phyloP scores from a whole-genome alignment of 2,888 invertebrate species.

The Xestoiulus laeticollis region DNA sequence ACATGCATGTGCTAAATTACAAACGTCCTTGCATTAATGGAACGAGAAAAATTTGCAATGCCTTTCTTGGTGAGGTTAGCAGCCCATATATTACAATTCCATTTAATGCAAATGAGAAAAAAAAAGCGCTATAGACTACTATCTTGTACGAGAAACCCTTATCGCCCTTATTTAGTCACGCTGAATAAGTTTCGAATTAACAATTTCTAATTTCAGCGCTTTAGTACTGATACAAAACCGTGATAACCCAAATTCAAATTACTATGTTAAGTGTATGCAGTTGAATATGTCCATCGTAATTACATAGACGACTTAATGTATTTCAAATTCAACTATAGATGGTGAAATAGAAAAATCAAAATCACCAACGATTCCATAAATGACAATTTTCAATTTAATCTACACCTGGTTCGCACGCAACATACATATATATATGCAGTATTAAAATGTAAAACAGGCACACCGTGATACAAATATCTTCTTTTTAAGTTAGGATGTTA shows the following conservation, averaged over 20 bases:
- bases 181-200: no score
- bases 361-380: not conserved
- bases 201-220: not conserved
- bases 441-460: not conserved
- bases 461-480: not conserved
- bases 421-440: not conserved
- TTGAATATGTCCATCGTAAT: not conserved
- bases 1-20: no score
- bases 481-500: not conserved
- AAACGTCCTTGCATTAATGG: no score
- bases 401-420: not conserved
- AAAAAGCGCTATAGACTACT: no score
- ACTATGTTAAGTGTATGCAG: not conserved
- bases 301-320: not conserved
- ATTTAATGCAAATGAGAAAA: no score
- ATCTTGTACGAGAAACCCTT: no score
- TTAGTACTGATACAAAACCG: not conserved
- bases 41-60: no score
- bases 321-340: not conserved
- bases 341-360: not conserved
- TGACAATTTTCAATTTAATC: not conserved
- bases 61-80: no score
- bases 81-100: no score
- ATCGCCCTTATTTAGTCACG: no score
- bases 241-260: not conserved